Percentiles rank a stretch among this genome's conserved stretches.
phyloP scores from a whole-genome alignment of 2,888 invertebrate species.

The Belgica antarctica region DNA sequence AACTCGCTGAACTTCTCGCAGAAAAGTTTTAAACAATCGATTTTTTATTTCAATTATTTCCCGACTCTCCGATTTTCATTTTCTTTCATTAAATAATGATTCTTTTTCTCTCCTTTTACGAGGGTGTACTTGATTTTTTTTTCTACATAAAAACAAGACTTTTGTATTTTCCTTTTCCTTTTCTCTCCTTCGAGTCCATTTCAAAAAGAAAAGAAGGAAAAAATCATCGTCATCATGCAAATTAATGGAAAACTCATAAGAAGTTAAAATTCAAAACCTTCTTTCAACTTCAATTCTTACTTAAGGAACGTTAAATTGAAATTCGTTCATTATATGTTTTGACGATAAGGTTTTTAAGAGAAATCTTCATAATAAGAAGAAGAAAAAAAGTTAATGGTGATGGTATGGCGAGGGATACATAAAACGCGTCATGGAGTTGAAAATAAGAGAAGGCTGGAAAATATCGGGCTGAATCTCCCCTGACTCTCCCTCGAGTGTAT shows the following conservation, averaged over 20 bases:
- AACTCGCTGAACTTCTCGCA: too few relatives aligned
- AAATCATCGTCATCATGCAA: background rate
- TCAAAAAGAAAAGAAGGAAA: background rate
- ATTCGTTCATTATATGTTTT: too few relatives aligned
- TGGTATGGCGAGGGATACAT: too few relatives aligned
- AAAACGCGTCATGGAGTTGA: background rate
- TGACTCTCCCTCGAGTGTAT: background rate
- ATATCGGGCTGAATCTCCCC: background rate
- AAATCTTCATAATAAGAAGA: too few relatives aligned
- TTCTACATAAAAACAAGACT: background rate
- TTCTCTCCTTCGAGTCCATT: background rate
- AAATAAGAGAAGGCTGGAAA: background rate
- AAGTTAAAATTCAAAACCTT: too few relatives aligned
- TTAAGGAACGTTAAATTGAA: too few relatives aligned
- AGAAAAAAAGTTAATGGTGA: slow-evolving; percentile 11
- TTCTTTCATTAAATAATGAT: background rate
- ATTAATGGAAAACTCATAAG: slow-evolving; percentile 11
- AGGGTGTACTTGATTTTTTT: background rate
- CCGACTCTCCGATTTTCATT: too few relatives aligned
- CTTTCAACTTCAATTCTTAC: too few relatives aligned
- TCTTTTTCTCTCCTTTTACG: background rate
- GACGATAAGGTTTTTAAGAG: too few relatives aligned
- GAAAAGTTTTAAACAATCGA: too few relatives aligned
- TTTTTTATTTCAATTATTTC: background rate
- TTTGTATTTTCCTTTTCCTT: background rate